phyloP scores from a whole-genome alignment of 2,797 vertebrate species.

The Rhynchonycteris naso region DNA sequence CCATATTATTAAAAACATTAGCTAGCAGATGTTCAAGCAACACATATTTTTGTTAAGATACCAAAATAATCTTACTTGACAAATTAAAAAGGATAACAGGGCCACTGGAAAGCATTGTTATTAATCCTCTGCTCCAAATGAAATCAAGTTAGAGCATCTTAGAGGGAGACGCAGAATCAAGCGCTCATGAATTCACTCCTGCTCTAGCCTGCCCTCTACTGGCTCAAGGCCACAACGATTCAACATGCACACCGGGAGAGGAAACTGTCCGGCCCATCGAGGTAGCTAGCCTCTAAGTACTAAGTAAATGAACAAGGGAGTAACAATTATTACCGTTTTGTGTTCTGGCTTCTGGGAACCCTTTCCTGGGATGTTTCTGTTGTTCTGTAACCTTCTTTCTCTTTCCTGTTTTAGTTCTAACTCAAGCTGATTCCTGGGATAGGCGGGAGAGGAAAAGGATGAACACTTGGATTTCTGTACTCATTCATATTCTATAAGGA shows the following conservation, averaged over 20 bases:
- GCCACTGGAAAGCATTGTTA: background rate
- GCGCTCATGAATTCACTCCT: background rate
- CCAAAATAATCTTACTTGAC: constrained; percentile 7
- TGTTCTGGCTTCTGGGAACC: constrained; percentile 82
- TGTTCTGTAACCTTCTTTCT: constrained; percentile 84
- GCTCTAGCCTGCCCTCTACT: background rate
- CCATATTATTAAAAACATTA: background rate
- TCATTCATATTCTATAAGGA: constrained; percentile 1
- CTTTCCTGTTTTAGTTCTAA: constrained; percentile 90
- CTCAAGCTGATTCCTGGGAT: constrained; percentile 89
- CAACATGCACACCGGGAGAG: background rate
- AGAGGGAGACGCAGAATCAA: background rate
- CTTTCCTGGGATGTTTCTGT: constrained; percentile 72
- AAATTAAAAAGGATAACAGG: background rate
- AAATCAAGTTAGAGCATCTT: background rate
- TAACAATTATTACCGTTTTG: constrained; percentile 80
- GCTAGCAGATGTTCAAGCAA: background rate
- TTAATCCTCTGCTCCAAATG: background rate
- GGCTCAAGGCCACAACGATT: background rate
- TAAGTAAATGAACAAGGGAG: background rate
- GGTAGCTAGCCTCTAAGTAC: background rate
- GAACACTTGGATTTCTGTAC: constrained; percentile 29
- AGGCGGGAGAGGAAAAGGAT: constrained; percentile 12
- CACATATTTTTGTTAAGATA: background rate
- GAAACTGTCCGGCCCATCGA: background rate